Evolutionary conservation across 2,888 invertebrate genomes (phyloP), one percentile per base, ranked within the genome.

Genomic region (Elysia crispata): DNA sequence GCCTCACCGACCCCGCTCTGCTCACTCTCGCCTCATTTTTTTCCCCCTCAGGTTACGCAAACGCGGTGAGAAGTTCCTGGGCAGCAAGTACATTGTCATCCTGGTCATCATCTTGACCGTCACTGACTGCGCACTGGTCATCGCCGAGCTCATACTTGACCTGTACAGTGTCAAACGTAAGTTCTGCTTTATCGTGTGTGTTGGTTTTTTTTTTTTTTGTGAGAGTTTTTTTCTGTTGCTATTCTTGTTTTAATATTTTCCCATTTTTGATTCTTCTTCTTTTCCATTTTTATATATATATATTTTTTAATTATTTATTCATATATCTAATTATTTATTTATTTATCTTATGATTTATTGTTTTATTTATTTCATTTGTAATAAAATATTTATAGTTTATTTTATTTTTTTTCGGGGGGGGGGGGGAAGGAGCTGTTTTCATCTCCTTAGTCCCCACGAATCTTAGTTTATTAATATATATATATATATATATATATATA

Each of bases 141-240:
- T 86, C 23, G 85, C 83, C 1, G 86, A 86, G 66, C 84, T 86
- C 50, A 86, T 86, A 15, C 76, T 86, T 54, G 86, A 86, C 72
- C 79, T 86, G 20, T 85, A 84, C 81, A 84, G 84, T 75, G 85
- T 86, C 67, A 85, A 85, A 82, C 82, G 86, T 86, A 82, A 86
- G 85, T 73, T n/a, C 64, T 23, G 31, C 33, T 31, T 33, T 15
- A 13, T 73, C 73, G n/a, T n/a, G n/a, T n/a, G n/a, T 41, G n/a
- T 33, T 33, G 31, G 31, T 18, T 18, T 54, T 54, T 73, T 54
- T 50, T 1, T 50, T 20, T 49, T 18, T 23, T 20, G 11, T 11
- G 25, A 20, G 15, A 64, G 64, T 23, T 18, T 11, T 64, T 23
- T n/a, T 23, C 25, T n/a, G 64, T n/a, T n/a, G 8, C 18, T 64